Evolutionary conservation across 2,113 vertebrate species (phyloP).

Genomic region (Daboia siamensis): DNA sequence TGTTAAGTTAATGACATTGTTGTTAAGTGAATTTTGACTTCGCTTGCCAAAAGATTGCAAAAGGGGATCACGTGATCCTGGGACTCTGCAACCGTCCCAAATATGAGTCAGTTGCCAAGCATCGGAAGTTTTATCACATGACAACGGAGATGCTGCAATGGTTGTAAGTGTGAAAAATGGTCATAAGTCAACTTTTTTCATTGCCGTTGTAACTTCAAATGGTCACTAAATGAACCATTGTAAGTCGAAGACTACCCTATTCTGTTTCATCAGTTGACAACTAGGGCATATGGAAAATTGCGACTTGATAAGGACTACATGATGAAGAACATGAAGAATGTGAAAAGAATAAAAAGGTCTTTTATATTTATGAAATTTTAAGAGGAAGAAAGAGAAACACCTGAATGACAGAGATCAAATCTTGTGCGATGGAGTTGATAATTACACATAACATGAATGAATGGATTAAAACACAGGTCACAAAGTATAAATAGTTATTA

Average conservation of each 20-base stretch:
- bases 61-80: background rate
- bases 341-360: background rate
- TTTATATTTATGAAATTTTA: background rate
- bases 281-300: background rate
- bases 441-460: background rate
- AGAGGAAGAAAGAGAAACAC: background rate
- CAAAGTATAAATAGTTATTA: background rate
- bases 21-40: background rate
- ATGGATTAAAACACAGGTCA: background rate
- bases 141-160: background rate
- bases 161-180: background rate
- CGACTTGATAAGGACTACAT: background rate
- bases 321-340: background rate
- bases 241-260: background rate
- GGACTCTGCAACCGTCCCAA: background rate
- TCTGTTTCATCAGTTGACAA: background rate
- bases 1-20: background rate
- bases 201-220: background rate
- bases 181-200: background rate
- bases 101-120: background rate
- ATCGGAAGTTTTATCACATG: background rate
- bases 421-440: background rate
- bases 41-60: background rate
- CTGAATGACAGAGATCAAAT: background rate
- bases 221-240: background rate